phyloP scores from a whole-genome alignment of 2,888 invertebrate genomes.

The Macrostomum cliftonense region DNA sequence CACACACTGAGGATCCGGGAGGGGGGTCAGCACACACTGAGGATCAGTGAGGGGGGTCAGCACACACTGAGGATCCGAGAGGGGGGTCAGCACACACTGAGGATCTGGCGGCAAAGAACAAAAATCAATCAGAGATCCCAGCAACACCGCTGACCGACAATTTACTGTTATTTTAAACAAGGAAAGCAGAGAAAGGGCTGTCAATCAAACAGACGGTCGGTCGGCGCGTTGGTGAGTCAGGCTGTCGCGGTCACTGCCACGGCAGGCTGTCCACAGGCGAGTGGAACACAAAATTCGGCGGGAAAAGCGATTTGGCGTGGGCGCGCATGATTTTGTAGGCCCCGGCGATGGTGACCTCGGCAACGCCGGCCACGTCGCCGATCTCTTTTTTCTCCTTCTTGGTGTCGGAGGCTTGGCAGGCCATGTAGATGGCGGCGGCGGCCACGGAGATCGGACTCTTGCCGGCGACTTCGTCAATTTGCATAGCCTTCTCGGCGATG shows the following conservation, averaged over 20 bases:
- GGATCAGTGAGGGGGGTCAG: too few relatives aligned
- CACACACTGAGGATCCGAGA: too few relatives aligned
- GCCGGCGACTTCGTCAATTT: constrained; percentile 87
- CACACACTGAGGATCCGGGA: too few relatives aligned
- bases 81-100: too few relatives aligned
- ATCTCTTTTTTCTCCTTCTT: constrained; percentile 90
- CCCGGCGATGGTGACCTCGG: constrained; percentile 88
- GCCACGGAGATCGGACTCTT: constrained; percentile 95
- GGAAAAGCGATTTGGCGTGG: constrained; percentile 72
- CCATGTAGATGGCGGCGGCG: constrained; percentile 76
- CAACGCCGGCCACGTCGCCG: constrained; percentile 90
- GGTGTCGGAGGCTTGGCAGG: constrained; percentile 81
- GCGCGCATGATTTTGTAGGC: constrained; percentile 94
- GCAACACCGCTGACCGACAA: too few relatives aligned
- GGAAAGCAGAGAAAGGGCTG: too few relatives aligned
- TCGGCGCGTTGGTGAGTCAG: too few relatives aligned
- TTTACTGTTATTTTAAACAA: too few relatives aligned
- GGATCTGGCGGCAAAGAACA: too few relatives aligned
- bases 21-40: too few relatives aligned
- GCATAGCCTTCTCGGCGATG: constrained; percentile 85
- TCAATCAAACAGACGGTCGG: too few relatives aligned
- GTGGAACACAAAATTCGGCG: constrained; percentile 80
- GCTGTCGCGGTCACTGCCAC: constrained; percentile 16
- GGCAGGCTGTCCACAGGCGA: constrained; percentile 84
- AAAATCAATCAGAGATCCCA: too few relatives aligned